phyloP scores from a whole-genome alignment of 1,140 invertebrate species.

The Hestina assimilis region DNA sequence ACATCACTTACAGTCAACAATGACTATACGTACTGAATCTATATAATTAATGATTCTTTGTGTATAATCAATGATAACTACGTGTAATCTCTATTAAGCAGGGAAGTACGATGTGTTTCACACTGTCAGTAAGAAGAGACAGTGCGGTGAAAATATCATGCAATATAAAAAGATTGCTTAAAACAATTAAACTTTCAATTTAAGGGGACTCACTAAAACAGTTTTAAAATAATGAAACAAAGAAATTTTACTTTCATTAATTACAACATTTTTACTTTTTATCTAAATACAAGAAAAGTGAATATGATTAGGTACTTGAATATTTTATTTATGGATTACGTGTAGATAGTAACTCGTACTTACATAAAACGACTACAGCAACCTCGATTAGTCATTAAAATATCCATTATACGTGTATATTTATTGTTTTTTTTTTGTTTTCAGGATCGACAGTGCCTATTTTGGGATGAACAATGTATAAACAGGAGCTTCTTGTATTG shows the following conservation, averaged over 20 bases:
- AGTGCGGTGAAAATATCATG: neutral
- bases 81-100: too few relatives aligned
- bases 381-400: too few relatives aligned
- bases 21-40: neutral
- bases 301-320: too few relatives aligned
- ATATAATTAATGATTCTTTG: conserved; percentile 4
- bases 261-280: too few relatives aligned
- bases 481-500: conserved; percentile 53
- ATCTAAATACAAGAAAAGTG: too few relatives aligned
- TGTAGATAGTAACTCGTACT: too few relatives aligned
- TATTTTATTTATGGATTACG: too few relatives aligned
- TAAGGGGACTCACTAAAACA: too few relatives aligned
- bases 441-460: conserved; percentile 27
- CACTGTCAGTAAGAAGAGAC: neutral
- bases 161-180: neutral
- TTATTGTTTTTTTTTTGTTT: conserved; percentile 28
- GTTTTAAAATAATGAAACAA: too few relatives aligned
- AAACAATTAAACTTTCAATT: neutral
- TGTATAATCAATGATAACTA: neutral
- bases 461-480: conserved; percentile 65
- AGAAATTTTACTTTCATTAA: too few relatives aligned
- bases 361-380: too few relatives aligned
- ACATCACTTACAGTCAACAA: neutral
- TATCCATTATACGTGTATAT: neutral
- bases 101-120: neutral